Base-by-base conservation (phyloP, 2,888 invertebrate genomes). In the Trichogramma evanescens region DNA sequence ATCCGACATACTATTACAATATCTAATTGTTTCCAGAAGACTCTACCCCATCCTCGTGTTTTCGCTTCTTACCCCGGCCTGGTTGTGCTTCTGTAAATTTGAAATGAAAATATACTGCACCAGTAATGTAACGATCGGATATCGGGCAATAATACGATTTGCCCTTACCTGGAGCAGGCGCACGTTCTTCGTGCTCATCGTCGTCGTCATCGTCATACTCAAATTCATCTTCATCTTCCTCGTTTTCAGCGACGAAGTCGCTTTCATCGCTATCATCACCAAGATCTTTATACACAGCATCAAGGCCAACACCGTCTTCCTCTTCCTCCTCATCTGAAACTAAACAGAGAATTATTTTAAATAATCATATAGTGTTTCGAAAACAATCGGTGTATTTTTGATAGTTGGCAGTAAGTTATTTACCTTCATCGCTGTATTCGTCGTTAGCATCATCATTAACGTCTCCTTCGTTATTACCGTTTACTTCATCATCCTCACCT, bases 391-490 rank as follows among this genome's bases (percentile, higher is more conserved):
- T 66, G 61, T 26, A 13, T 48, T 5, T 26, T 26, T 44, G 7
- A 8, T 10, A 0, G 8, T 56, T 26, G 46, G 9, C 38, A 53
- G 66, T 66, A 42, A 62, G 46, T 26, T 9, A 48, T 46, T 64
- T 69, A 77, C 78, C 78, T 66, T 79, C 80, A 66, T 78, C 79
- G 9, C 77, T 78, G 43, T 78, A 77, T 10, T 78, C 79, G 61
- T 80, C 79, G 49, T 79, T 80, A 70, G 82, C 83, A 70, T 86
- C 88, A 65, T 86, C 86, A 64, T 26, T 26, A 26, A 26, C 26
- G 26, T 86, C 86, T 67, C 84, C 86, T 65, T 87, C 89, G 69
- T 89, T 89, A 71, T 89, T 89, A 66, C 89, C 89, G 73, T 89
- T 89, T 4, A 84, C 89, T 71, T 91, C 92, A 66, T 91, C 91